These are phyloP conservation scores for Nezara viridula DNA, from an alignment of 2,888 invertebrate genomes.

Conservation along the genomic window DNA sequence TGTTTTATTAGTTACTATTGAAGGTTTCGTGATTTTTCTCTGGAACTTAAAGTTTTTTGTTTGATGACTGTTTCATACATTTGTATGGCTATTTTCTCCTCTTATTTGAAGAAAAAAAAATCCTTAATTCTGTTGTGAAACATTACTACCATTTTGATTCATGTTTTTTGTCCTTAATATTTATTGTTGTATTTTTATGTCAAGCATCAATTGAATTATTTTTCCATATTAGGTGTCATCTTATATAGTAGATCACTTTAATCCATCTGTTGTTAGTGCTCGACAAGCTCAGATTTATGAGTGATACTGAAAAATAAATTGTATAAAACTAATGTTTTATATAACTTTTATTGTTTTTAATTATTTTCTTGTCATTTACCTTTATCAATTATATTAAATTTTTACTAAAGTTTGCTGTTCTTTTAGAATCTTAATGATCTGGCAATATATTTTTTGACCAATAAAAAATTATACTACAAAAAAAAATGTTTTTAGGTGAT, in stretches of 20 bases:
- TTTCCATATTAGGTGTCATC: neutral
- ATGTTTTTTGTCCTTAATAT: neutral
- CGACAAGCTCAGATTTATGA: no score
- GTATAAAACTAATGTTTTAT: no score
- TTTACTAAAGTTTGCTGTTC: no score
- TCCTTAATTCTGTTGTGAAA: neutral
- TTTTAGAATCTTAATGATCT: neutral
- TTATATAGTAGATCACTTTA: neutral
- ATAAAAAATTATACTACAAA: neutral
- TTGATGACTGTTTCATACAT: neutral
- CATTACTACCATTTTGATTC: neutral
- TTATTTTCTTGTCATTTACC: no score
- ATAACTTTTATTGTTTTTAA: no score
- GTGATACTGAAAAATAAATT: no score
- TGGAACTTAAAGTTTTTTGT: neutral
- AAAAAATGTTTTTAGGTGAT: slow-evolving; percentile 59
- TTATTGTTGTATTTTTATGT: neutral
- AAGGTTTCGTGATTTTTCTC: neutral
- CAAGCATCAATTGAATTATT: neutral
- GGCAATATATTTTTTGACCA: neutral
- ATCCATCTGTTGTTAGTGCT: neutral
- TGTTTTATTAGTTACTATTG: neutral
- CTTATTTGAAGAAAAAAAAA: neutral
- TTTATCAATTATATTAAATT: no score
- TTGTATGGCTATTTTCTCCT: neutral